phyloP scores from a whole-genome alignment of 1,140 invertebrate genomes.

The Caenorhabditis elegans region WBcel235 BX284606.5:7524001-7524500 shows the following conservation, averaged over 20 bases:
- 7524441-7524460: too few relatives aligned
- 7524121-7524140: conserved; percentile 23
- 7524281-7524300: not conserved
- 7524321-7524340: too few relatives aligned
- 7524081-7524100: conserved; percentile 11
- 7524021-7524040: not conserved
- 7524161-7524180: conserved; percentile 6
- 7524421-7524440: too few relatives aligned
- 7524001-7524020: not conserved
- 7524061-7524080: conserved; percentile 31
- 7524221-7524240: conserved; percentile 30
- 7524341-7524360: too few relatives aligned
- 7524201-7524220: conserved; percentile 29
- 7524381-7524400: too few relatives aligned
- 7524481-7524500: too few relatives aligned
- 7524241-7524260: conserved; percentile 31
- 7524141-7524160: conserved; percentile 29
- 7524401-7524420: too few relatives aligned
- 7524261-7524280: not conserved
- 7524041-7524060: conserved; percentile 27
- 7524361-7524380: too few relatives aligned
- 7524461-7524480: too few relatives aligned
- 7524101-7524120: not conserved
- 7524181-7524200: conserved; percentile 13
- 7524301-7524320: too few relatives aligned